Base-by-base conservation (phyloP, 2,888 invertebrate genomes). In the Apoderus coryli region DNA sequence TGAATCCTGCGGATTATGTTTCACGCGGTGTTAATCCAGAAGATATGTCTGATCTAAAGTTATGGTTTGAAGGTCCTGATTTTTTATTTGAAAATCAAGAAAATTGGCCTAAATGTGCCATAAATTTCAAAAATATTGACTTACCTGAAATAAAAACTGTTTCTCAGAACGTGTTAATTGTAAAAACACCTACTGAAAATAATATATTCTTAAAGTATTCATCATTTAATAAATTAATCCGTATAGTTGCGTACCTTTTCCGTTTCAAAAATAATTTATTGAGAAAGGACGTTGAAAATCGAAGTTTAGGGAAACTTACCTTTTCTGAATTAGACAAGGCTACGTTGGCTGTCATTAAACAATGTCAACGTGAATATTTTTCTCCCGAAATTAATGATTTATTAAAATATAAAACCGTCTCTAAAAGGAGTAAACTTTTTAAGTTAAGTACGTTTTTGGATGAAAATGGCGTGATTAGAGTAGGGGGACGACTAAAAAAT, bases 1-100 rank as follows among this genome's bases (percentile, higher is more conserved):
- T 13, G n/a, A 31, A 31, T 12, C n/a, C 31, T 10, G 31, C 31
- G 10, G 31, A 31, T 16, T 13, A 16, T 4, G 10, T 31, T 16
- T 19, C 22, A 7, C 16, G 26, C n/a, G 31, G 31, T 6, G 16
- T 26, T n/a, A 14, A 29, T 16, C 29, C 29, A 4, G 13, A 14
- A 3, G 23, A 29, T 23, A 13, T 29, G 3, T 11, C 14, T 10
- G 14, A 10, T 7, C n/a, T 22, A 10, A 14, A 23, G 7, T 10
- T 13, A 12, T 29, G 23, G 29, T 29, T 29, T 11, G 9, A 10
- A n/a, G 29, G 29, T 4, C 29, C 29, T 4, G 14, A 22, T 10
- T 29, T 23, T 14, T 29, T 29, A 12, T 12, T 10, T 7, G 10
- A 22, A 13, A 7, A 15, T 2, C n/a, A 4, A 5, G 29, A 29